Base-by-base conservation (phyloP, 1,140 invertebrate genomes). In the Lepidurus arcticus region DNA sequence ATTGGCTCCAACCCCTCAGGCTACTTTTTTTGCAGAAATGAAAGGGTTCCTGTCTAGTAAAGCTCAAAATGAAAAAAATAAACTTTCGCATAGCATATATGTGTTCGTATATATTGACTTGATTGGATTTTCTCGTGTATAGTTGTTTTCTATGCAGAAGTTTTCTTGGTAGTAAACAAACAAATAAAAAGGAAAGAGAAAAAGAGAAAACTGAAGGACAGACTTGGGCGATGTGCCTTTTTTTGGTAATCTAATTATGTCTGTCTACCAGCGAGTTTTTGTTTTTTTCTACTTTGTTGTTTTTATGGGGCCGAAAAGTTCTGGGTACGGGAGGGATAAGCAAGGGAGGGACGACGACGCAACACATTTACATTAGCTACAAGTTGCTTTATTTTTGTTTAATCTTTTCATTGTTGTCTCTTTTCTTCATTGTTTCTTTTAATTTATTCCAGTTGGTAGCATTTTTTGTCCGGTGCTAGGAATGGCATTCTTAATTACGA, bases 101-200 rank as follows among this genome's bases (percentile, higher is more conserved):
- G 45, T 9, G 45, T 47, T 47, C 10, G 45, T 47, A 16, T 65
- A 21, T 16, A 16, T 65, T 65, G 53, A 16, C 53, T 65, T 65
- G 53, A 16, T 65, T 65, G 53, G 53, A 65, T 21, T 65, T 65
- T 65, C 34, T 34, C 21, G 53, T 65, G 53, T 65, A 65, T 65
- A n/a, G 53, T 65, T 65, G 9, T 21, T 16, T 13, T 10, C 34
- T 34, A 34, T 34, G 34, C 34, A 34, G 34, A 34, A 34, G 34
- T 34, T 34, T 34, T 34, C 34, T 34, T 34, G 34, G 53, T 21
- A 65, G 13, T 16, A 65, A 13, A 65, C 53, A 47, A 10, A 47
- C 45, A 47, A 11, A 47, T 16, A 47, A 10, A 47, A 47, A 47
- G 45, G 21, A 65, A 65, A 65, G 53, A 65, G 9, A 65, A 16